phyloP scores from a whole-genome alignment of 2,888 invertebrate species.

The Empis livida region DNA sequence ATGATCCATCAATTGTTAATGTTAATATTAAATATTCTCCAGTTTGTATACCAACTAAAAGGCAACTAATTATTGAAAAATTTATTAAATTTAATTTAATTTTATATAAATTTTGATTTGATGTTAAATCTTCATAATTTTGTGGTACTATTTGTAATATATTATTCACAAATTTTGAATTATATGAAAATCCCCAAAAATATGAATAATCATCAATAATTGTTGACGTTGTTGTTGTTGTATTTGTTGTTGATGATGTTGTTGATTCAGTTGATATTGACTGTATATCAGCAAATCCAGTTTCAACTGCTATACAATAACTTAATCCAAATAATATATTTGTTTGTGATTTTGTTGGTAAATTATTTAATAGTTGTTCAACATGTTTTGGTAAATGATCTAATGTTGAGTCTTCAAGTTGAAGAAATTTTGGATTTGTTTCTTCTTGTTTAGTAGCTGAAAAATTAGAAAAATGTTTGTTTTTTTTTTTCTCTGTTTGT shows the following conservation, averaged over 20 bases:
- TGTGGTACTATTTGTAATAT: not conserved
- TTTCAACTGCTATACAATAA: slow-evolving; percentile 27
- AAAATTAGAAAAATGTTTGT: no score
- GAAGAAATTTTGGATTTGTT: slow-evolving; percentile 6
- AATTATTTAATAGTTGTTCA: slow-evolving; percentile 15
- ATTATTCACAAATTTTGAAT: not conserved
- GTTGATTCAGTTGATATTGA: slow-evolving; percentile 9
- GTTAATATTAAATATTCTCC: slow-evolving; percentile 28
- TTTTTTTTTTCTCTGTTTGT: no score
- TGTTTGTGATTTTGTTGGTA: slow-evolving; percentile 11
- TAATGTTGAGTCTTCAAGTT: slow-evolving; percentile 24
- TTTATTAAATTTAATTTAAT: slow-evolving; percentile 3
- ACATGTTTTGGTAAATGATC: slow-evolving; percentile 23
- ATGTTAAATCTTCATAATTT: not conserved
- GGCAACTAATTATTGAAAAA: slow-evolving; percentile 7
- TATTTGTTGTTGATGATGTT: slow-evolving; percentile 13
- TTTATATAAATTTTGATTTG: slow-evolving; percentile 2
- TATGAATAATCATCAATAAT: slow-evolving; percentile 5
- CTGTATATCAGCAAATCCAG: slow-evolving; percentile 19
- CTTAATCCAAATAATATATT: slow-evolving; percentile 24
- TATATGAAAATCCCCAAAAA: slow-evolving; percentile 16
- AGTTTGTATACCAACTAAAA: slow-evolving; percentile 21
- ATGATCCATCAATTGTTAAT: slow-evolving; percentile 19
- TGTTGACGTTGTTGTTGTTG: slow-evolving; percentile 15
- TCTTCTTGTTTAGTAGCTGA: no score